Evolutionary conservation across 1,140 invertebrate species (phyloP).

Genomic region (Diachasmimorpha longicaudata): DNA sequence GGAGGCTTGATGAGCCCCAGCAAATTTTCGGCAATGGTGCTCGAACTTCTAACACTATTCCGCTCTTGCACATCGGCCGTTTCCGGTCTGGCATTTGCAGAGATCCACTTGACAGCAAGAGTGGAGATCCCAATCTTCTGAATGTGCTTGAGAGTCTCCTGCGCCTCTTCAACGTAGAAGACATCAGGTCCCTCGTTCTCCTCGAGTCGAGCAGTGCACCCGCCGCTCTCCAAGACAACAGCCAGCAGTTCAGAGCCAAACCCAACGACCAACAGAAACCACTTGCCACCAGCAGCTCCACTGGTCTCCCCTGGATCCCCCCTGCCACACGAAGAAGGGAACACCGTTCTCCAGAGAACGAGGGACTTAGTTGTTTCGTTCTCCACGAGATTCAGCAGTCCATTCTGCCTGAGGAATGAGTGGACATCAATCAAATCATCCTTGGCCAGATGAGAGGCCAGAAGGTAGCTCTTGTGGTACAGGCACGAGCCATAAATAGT

Average conservation of each 20-base stretch:
- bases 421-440: conserved; percentile 75
- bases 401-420: conserved; percentile 72
- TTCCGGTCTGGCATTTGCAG: conserved; percentile 65
- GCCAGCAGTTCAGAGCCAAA: conserved; percentile 74
- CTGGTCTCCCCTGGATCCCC: conserved; percentile 41
- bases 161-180: conserved; percentile 73
- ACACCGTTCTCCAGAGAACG: conserved; percentile 80
- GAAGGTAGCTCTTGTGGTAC: conserved; percentile 74
- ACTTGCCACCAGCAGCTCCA: conserved; percentile 64
- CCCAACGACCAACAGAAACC: conserved; percentile 78
- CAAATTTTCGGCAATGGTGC: conserved; percentile 57
- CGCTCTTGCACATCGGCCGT: conserved; percentile 48
- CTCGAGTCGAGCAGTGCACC: conserved; percentile 58
- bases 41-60: conserved; percentile 34
- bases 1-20: conserved; percentile 57
- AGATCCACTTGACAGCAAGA: conserved; percentile 68
- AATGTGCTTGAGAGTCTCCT: conserved; percentile 72
- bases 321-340: conserved; percentile 57
- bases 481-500: conserved; percentile 77
- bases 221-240: conserved; percentile 75
- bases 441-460: conserved; percentile 75
- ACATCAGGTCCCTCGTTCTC: conserved; percentile 65
- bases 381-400: conserved; percentile 70
- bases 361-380: conserved; percentile 72
- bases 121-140: conserved; percentile 70